Evolutionary conservation across 2,797 vertebrate genomes (phyloP), one percentile per base, ranked within the genome.

Genomic region (Acanthis flammea): DNA sequence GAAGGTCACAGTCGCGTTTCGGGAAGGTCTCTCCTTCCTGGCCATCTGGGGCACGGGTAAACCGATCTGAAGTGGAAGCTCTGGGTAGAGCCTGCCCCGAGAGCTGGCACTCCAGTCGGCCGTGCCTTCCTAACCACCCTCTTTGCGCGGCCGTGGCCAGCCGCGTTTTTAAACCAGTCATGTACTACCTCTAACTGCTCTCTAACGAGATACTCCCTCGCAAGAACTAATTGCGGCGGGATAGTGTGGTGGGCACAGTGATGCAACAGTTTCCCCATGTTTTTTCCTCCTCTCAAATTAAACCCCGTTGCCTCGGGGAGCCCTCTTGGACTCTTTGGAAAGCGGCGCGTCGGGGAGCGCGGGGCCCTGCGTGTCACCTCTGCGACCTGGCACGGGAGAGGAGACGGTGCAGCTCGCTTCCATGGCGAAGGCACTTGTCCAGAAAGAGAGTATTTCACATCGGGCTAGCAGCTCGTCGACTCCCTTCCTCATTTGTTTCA

Each of bases 101-200:
- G 47, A 22, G 13, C 30, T 3, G 25, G 7, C 19, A 7, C 6
- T 35, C 10, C 42, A 22, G 0, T 1, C 5, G 2, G 2, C 35
- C 3, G 0, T 55, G 30, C 47, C 31, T 11, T 19, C 42, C 27
- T 9, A 9, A 10, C 7, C 35, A 6, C 8, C 12, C 31, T 7
- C 17, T 6, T 2, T 4, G 11, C 5, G 14, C 33, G 23, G 5
- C 48, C 10, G 7, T 2, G 28, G 13, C 21, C 50, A 53, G 70
- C 8, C 50, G 11, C 45, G 2, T 6, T 57, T 83, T 54, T 8
- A n/a, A 62, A 61, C 1, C 13, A 2, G 6, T 11, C 4, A 9
- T 30, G 19, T 9, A 14, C 35, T 41, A 21, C 2, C 14, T 37
- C 23, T 44, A 13, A 33, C 14, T 23, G 19, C 14, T 70, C 31